phyloP scores from a whole-genome alignment of 2,113 vertebrate genomes.

The Oreocharis arfaki region DNA sequence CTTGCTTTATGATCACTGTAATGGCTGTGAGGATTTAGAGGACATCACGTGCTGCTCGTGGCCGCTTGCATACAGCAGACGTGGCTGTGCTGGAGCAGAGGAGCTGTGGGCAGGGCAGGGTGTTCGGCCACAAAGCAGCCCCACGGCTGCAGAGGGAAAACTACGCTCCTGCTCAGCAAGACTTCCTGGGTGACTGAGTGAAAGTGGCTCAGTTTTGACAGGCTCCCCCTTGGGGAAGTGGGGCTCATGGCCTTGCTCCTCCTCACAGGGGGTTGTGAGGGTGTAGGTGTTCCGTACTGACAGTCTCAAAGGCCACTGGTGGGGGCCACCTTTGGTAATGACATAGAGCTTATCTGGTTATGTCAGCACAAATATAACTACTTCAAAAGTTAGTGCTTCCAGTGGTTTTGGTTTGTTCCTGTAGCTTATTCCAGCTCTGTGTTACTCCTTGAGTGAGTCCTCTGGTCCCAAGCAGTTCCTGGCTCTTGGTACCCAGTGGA shows the following conservation, averaged over 20 bases:
- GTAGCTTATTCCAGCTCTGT: not conserved
- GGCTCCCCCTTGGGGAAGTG: not conserved
- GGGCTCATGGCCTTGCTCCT: not conserved
- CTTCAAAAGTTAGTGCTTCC: not conserved
- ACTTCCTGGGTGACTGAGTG: not conserved
- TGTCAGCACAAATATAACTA: constrained; percentile 41
- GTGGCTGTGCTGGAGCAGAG: not conserved
- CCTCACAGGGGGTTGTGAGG: not conserved
- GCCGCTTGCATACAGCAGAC: not conserved
- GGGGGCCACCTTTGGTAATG: not conserved
- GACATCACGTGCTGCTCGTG: not conserved
- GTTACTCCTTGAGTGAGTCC: not conserved
- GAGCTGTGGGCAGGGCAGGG: not conserved
- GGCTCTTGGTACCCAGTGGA: not conserved
- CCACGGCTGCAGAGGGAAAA: not conserved
- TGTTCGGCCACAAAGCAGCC: not conserved
- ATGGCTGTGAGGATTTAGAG: not conserved
- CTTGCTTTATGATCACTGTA: not conserved
- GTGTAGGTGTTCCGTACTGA: not conserved
- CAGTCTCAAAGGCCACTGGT: not conserved
- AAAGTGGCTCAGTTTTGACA: not conserved
- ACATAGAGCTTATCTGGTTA: not conserved
- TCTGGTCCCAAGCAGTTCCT: not conserved
- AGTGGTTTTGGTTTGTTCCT: not conserved
- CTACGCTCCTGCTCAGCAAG: not conserved